phyloP scores from a whole-genome alignment of 2,797 vertebrate genomes.

The Merluccius polli region DNA sequence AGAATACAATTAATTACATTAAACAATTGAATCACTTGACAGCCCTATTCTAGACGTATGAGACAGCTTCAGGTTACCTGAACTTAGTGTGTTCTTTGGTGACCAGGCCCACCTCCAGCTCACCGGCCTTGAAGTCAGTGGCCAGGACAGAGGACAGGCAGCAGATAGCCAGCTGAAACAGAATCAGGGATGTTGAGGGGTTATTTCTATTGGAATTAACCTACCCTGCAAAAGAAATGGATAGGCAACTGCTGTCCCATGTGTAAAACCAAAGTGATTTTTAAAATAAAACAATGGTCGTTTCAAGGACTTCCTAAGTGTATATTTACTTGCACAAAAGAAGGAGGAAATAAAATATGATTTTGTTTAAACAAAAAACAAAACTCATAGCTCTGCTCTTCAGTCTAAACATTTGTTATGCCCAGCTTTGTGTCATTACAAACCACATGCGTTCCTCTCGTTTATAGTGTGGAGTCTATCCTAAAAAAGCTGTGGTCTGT shows the following conservation, averaged over 20 bases:
- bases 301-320: too few species aligned
- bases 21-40: too few species aligned
- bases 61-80: constrained; percentile 57
- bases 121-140: constrained; percentile 70
- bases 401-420: too few species aligned
- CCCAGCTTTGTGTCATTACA: too few species aligned
- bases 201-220: not conserved
- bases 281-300: not conserved
- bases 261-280: not conserved
- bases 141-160: constrained; percentile 73
- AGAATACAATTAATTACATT: too few species aligned
- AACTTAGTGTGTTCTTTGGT: constrained; percentile 74
- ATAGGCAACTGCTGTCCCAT: not conserved
- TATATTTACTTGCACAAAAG: too few species aligned
- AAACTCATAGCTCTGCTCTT: too few species aligned
- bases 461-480: too few species aligned
- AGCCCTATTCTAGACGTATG: not conserved
- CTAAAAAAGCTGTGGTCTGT: too few species aligned
- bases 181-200: not conserved
- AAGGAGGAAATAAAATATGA: too few species aligned
- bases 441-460: too few species aligned
- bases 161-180: constrained; percentile 68
- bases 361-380: too few species aligned
- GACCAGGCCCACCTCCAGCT: constrained; percentile 74
- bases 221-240: not conserved